These are phyloP conservation scores for Pocillopora meandrina DNA, from an alignment of 92 coral and sea anemone species.

Conservation along the genomic window DNA sequence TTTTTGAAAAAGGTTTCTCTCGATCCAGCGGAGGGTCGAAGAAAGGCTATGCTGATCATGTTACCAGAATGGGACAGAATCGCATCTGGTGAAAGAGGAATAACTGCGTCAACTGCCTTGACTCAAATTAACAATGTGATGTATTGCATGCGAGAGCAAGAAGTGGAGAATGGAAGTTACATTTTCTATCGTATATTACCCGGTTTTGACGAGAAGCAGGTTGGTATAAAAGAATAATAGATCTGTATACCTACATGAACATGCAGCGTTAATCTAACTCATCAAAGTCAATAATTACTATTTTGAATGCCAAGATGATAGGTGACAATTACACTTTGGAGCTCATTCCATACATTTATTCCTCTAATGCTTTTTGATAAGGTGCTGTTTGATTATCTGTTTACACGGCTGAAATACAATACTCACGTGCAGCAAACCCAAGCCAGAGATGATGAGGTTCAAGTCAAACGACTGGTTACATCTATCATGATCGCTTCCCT, in stretches of 20 bases:
- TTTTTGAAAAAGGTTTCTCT: background rate
- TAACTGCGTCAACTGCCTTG: constrained; percentile 30
- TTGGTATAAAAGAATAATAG: background rate
- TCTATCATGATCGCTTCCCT: constrained; percentile 19
- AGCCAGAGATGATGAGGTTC: background rate
- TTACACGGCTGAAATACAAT: background rate
- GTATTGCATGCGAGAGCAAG: constrained; percentile 41
- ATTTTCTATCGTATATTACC: background rate
- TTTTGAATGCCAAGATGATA: too few species aligned
- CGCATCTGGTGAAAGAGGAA: background rate
- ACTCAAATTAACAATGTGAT: constrained; percentile 42
- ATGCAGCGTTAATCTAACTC: background rate
- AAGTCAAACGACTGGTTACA: constrained; percentile 14
- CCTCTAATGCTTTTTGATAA: background rate
- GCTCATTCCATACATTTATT: too few species aligned
- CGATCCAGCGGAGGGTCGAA: constrained; percentile 50
- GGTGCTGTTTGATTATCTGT: constrained; percentile 7
- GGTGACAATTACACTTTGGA: too few species aligned
- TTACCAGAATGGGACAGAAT: constrained; percentile 52
- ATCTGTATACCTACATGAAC: too few species aligned
- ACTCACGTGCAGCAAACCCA: background rate
- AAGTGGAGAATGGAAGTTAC: background rate
- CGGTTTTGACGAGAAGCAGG: constrained; percentile 4
- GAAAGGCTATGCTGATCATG: constrained; percentile 44
- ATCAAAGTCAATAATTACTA: background rate